These are phyloP conservation scores for Aphelocoma californica DNA, from an alignment of 2,797 vertebrate genomes.

Conservation along the genomic window DNA sequence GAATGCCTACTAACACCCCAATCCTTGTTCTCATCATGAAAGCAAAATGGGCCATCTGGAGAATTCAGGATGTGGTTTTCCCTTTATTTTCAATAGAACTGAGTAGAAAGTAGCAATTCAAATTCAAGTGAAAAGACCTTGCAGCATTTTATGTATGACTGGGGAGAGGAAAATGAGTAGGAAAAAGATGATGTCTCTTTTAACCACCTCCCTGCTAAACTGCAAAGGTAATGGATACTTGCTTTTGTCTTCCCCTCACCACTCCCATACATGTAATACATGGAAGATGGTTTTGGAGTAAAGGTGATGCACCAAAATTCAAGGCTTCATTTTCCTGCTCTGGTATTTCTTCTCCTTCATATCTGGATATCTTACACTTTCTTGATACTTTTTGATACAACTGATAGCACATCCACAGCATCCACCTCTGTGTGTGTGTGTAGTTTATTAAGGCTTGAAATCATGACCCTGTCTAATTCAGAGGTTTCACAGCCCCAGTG, in stretches of 20 bases:
- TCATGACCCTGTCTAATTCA: neutral
- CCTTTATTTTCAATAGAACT: neutral
- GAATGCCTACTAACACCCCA: neutral
- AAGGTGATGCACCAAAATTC: neutral
- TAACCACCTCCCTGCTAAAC: neutral
- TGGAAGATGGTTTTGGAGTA: neutral
- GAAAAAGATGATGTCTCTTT: neutral
- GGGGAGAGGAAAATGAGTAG: neutral
- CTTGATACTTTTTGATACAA: neutral
- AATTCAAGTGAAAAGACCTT: neutral
- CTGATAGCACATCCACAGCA: neutral
- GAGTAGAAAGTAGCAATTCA: neutral
- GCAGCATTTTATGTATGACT: neutral
- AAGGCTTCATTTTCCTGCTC: neutral
- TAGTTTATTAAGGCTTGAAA: neutral
- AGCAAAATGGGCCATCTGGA: neutral
- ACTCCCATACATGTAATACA: neutral
- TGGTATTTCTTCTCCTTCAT: neutral
- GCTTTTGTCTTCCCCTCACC: neutral
- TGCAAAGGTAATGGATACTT: neutral
- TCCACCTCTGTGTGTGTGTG: neutral
- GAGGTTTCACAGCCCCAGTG: neutral
- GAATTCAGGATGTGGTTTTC: neutral
- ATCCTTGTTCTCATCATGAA: neutral
- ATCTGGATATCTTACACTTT: neutral